These are phyloP conservation scores for Micrasema longulum DNA, from an alignment of 1,140 invertebrate genomes.

Conservation along the genomic window DNA sequence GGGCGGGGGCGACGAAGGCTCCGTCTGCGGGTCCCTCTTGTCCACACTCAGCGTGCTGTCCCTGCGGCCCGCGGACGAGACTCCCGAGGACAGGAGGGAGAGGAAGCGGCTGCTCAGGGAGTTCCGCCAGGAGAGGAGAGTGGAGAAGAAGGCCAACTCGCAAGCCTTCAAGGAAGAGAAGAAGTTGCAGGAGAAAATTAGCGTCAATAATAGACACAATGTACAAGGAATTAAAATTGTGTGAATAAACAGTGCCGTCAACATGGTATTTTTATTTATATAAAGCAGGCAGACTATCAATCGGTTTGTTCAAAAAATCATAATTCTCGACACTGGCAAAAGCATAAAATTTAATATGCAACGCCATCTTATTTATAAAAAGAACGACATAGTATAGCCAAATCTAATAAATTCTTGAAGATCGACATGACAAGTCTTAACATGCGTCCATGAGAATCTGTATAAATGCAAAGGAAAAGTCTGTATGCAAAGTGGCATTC, in stretches of 20 bases:
- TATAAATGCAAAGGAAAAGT: not conserved
- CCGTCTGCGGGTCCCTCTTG: constrained; percentile 73
- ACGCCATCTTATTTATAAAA: no score
- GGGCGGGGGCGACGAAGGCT: constrained; percentile 65
- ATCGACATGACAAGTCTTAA: no score
- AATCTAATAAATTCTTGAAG: no score
- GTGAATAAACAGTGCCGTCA: constrained; percentile 57
- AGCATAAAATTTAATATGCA: no score
- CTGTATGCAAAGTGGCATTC: no score
- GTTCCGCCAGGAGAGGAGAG: constrained; percentile 83
- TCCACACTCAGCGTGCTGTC: constrained; percentile 79
- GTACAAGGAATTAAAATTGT: constrained; percentile 78
- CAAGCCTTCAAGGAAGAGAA: constrained; percentile 91
- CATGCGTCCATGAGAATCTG: not conserved
- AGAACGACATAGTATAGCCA: no score
- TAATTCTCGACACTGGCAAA: no score
- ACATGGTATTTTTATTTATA: no score
- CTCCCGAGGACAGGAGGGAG: constrained; percentile 81
- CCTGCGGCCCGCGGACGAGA: constrained; percentile 85
- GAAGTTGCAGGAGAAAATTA: constrained; percentile 82
- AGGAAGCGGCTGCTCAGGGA: constrained; percentile 87
- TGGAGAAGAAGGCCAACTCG: constrained; percentile 89
- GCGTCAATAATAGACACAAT: constrained; percentile 80
- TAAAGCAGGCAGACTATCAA: no score
- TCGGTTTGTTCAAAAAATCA: no score